Base-by-base conservation (phyloP, 2,888 invertebrate genomes). In the Nephrotoma flavescens region DNA sequence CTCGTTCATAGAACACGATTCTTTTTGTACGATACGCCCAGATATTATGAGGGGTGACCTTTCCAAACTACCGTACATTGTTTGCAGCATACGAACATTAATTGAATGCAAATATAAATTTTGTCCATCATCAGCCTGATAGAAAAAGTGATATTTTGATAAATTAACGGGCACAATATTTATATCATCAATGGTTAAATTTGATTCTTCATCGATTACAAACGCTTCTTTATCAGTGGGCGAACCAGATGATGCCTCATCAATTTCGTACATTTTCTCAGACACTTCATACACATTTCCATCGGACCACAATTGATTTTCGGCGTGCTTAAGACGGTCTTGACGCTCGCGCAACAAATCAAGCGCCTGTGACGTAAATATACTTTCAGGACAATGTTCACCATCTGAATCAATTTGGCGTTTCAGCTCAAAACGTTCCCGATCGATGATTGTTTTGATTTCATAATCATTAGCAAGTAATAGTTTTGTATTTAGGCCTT, bases 91-190 rank as follows among this genome's bases (percentile, higher is more conserved):
- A 87, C 96, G 95, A 7, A 97, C 96, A 91, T 99, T 99, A 89
- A 99, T 92, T 12, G 97, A 95, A 91, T 98, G 96, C 88, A 99
- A 92, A 91, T 97, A 99, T 87, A 98, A 94, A 90, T 97, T 96
- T 91, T 98, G 98, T 0, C 98, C 98, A 91, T 98, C 97, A 83
- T 94, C 94, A 88, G 97, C 97, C 96, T 91, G 89, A 92, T 92
- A 91, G 88, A 90, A 90, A 88, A 90, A 91, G 88, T 91, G 91
- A 87, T 89, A 88, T 88, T 89, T 88, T n/a, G 86, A 86, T 91
- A 93, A 90, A 86, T 86, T 83, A 86, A 42, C 31, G 41, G 42
- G 41, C 11, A 41, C 41, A 42, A 84, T 84, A 83, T 84, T 52
- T 11, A 15, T n/a, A 7, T 42, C 52, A 9, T 45, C n/a, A 41